Evolutionary conservation across 2,797 vertebrate genomes (phyloP).

Genomic region (Schizopygopsis pylzovi): DNA sequence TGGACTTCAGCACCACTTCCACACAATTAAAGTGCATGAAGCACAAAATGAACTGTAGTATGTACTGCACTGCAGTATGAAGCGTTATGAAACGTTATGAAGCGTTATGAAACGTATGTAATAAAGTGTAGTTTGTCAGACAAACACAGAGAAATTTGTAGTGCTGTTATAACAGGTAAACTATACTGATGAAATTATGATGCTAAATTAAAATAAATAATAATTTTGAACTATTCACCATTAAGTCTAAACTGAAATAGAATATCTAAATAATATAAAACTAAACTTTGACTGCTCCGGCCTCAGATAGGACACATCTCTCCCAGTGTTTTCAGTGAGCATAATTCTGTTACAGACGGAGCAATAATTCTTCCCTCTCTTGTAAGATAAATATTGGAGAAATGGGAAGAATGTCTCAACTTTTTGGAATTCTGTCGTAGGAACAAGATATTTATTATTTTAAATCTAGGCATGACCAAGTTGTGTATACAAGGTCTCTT

Average conservation of each 20-base stretch:
- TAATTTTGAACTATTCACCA: not conserved
- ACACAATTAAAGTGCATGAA: too few species aligned
- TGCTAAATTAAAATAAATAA: not conserved
- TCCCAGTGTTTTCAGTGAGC: not conserved
- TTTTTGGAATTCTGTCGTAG: too few species aligned
- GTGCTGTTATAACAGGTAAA: not conserved
- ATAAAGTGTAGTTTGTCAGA: not conserved
- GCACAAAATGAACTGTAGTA: too few species aligned
- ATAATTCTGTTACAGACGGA: constrained; percentile 5
- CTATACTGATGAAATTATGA: not conserved
- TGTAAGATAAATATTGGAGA: constrained; percentile 5
- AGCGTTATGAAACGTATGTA: not conserved
- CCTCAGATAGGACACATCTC: not conserved
- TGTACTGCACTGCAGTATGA: not conserved
- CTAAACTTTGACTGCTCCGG: not conserved
- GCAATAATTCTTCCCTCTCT: not conserved
- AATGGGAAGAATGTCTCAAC: too few species aligned
- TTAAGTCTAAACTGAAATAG: not conserved
- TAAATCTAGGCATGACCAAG: too few species aligned
- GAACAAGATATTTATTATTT: too few species aligned
- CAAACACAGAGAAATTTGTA: not conserved
- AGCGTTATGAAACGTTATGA: not conserved
- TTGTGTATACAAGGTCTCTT: too few species aligned
- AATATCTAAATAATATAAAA: not conserved
- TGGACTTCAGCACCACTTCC: too few species aligned